Evolutionary conservation across 2,888 invertebrate species (phyloP), one percentile per base, ranked within the genome.

Genomic region (Nomada flava): DNA sequence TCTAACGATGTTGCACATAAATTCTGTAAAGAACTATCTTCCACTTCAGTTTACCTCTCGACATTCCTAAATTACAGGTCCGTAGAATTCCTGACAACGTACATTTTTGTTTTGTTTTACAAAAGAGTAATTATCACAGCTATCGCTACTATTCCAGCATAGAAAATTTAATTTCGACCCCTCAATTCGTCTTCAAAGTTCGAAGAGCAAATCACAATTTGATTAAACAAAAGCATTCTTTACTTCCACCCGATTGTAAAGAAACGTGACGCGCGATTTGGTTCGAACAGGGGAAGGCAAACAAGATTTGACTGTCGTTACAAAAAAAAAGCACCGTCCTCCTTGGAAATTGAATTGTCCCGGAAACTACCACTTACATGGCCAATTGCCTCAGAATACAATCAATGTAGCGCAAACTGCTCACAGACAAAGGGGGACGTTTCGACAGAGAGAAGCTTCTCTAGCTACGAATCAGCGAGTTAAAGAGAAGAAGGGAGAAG

Each of bases 341-440:
- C 11, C 50, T 52, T 60, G 13, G 29, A 53, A 55, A 69, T 26
- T 69, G 62, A 53, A 62, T 3, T 44, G 53, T 62, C 53, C 36
- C 47, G 69, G 59, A 69, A 59, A 29, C 47, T 50, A 23, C 20
- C n/a, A 70, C 52, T 69, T 75, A 52, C 69, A 20, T 44, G 62
- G 5, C 18, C 69, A 52, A 62, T 62, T 62, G 60, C n/a, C 9
- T 10, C 7, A 11, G 18, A 57, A 74, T 57, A 11, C 36, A 67
- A 36, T 23, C 4, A 1, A 23, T 20, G 7, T 52, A 23, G 18
- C 47, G n/a, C 50, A 50, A 65, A 50, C 10, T 23, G 15, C 4
- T 20, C 9, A 5, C n/a, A 50, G 23, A 47, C 15, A 29, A 20
- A 13, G 50, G 18, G 23, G 23, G 10, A 26, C 20, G 23, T n/a